These are phyloP conservation scores for Drosophila colorata DNA, from an alignment of 2,888 invertebrate genomes.

Conservation along the genomic window DNA sequence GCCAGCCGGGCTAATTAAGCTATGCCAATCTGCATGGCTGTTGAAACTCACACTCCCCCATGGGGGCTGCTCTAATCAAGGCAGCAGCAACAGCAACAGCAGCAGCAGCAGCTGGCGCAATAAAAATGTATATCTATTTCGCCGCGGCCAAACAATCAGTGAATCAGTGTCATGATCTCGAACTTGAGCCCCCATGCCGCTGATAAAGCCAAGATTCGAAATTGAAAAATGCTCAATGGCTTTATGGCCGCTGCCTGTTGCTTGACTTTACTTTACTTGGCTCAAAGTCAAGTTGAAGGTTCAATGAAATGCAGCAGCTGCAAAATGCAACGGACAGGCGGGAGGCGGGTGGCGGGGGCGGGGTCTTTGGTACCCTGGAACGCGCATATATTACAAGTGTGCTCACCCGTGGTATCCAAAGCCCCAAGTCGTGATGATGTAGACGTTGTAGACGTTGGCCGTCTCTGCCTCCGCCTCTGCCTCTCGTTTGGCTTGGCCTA, in stretches of 20 bases:
- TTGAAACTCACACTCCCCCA: conserved; percentile 32
- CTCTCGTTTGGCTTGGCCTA: conserved; percentile 44
- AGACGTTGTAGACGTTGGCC: conserved; percentile 48
- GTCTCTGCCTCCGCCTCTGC: conserved; percentile 18
- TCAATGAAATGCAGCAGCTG: conserved; percentile 77
- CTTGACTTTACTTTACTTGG: too few species aligned
- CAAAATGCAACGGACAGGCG: conserved; percentile 38
- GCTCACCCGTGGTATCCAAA: conserved; percentile 36
- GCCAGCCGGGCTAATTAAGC: conserved; percentile 70
- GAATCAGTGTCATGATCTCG: conserved; percentile 82
- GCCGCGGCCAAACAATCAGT: conserved; percentile 54
- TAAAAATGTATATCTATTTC: conserved; percentile 26
- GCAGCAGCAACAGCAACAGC: too few species aligned
- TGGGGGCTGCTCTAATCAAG: conserved; percentile 55
- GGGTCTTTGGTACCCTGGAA: conserved; percentile 10
- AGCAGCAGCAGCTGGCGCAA: conserved; percentile 43
- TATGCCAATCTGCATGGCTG: conserved; percentile 70
- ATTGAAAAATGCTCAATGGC: conserved; percentile 69
- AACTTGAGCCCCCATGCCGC: conserved; percentile 68
- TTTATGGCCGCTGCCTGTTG: conserved; percentile 44
- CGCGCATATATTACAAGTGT: conserved; percentile 75
- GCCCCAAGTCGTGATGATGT: conserved; percentile 76
- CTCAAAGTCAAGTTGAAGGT: conserved; percentile 84
- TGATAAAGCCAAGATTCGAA: conserved; percentile 55
- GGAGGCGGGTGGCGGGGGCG: background rate